phyloP scores from a whole-genome alignment of 2,797 vertebrate genomes.

The Morus bassanus region DNA sequence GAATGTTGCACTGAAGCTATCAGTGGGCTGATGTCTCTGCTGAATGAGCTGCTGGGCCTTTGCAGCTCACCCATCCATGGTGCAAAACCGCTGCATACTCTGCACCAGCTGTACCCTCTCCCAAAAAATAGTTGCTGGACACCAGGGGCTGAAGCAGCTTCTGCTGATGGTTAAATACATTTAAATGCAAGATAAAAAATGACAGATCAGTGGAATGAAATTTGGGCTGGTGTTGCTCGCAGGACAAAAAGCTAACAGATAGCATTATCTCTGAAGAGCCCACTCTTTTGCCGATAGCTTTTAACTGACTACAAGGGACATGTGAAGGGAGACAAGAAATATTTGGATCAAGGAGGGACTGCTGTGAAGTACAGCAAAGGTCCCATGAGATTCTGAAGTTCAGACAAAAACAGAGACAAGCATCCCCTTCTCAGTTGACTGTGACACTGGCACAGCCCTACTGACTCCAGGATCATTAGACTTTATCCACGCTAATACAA shows the following conservation, averaged over 20 bases:
- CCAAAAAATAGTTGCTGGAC: background rate
- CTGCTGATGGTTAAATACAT: background rate
- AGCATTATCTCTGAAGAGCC: background rate
- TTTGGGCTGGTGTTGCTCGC: background rate
- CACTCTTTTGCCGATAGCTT: background rate
- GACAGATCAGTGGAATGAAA: background rate
- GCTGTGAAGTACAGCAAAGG: background rate
- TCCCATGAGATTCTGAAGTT: background rate
- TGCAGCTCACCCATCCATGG: background rate
- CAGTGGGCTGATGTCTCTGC: background rate
- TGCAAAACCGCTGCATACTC: background rate
- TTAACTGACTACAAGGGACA: background rate
- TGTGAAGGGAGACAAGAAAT: background rate
- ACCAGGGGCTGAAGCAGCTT: background rate
- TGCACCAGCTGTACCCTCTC: background rate
- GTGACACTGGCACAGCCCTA: background rate
- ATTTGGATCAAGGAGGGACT: background rate
- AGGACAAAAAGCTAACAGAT: background rate
- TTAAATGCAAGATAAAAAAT: background rate
- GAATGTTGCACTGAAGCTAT: background rate
- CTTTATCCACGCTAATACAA: constrained; percentile 3
- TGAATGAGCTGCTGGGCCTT: background rate
- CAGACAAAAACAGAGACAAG: background rate
- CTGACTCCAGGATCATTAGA: background rate
- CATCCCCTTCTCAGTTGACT: background rate